These are phyloP conservation scores for Zosterops japonicus DNA, from an alignment of 2,113 vertebrate species.

Conservation along the genomic window DNA sequence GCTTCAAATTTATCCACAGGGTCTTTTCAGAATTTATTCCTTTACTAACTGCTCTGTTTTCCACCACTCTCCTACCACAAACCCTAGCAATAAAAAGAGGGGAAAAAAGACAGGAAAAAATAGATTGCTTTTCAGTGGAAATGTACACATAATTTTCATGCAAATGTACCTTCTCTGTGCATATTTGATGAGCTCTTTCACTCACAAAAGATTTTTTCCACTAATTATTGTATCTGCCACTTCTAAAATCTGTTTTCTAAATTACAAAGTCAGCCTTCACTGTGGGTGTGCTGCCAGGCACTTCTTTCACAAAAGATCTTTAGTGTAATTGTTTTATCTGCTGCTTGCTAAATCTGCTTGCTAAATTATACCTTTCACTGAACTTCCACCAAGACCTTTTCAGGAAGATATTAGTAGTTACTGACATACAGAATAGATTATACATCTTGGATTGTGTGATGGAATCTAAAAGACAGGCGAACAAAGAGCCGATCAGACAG, in stretches of 20 bases:
- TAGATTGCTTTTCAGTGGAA: conserved; percentile 24
- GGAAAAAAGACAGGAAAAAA: neutral
- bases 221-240: conserved; percentile 70
- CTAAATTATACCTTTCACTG: conserved; percentile 74
- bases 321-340: conserved; percentile 74
- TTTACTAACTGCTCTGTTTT: neutral
- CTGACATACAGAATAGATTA: conserved; percentile 19
- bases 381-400: conserved; percentile 64
- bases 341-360: conserved; percentile 69
- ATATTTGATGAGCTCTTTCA: conserved; percentile 50
- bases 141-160: conserved; percentile 31
- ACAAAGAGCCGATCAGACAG: neutral
- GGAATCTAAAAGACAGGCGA: neutral
- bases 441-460: neutral
- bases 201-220: conserved; percentile 63
- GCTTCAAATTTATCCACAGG: neutral
- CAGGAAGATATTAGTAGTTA: conserved; percentile 66
- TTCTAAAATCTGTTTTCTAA: conserved; percentile 72
- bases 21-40: neutral
- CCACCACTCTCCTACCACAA: neutral
- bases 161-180: conserved; percentile 43
- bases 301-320: conserved; percentile 67
- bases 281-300: conserved; percentile 14
- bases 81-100: neutral
- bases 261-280: conserved; percentile 69